Conservation (phyloP, 2,888 invertebrate genomes). For the Diogma glabrata region DNA sequence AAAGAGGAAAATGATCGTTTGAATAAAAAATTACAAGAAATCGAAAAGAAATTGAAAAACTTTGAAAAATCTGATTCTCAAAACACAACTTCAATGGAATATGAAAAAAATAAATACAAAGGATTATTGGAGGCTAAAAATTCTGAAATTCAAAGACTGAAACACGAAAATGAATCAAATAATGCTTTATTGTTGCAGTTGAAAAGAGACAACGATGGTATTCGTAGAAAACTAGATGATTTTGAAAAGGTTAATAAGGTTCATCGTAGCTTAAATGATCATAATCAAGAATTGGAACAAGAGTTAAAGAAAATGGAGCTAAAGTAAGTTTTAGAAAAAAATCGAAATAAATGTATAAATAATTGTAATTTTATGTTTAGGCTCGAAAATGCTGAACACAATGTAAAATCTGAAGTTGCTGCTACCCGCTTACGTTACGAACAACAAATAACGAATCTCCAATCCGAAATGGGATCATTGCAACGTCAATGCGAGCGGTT, state of each 20-base stretch:
- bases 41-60: conserved; percentile 29
- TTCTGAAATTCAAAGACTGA: conserved; percentile 56
- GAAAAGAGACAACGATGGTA: conserved; percentile 66
- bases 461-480: conserved; percentile 70
- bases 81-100: conserved; percentile 32
- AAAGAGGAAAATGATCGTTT: conserved; percentile 31
- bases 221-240: conserved; percentile 68
- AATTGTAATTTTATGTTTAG: conserved; percentile 23
- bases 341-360: neutral
- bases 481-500: conserved; percentile 59
- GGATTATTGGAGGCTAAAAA: conserved; percentile 62
- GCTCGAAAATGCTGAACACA: conserved; percentile 54
- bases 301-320: conserved; percentile 60
- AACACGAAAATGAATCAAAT: conserved; percentile 53
- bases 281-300: conserved; percentile 60
- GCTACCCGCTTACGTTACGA: conserved; percentile 77
- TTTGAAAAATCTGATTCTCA: conserved; percentile 29
- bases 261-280: conserved; percentile 64
- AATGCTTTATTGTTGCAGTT: conserved; percentile 62
- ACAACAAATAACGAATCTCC: conserved; percentile 66
- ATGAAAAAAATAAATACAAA: conserved; percentile 57
- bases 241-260: conserved; percentile 75
- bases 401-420: conserved; percentile 64
- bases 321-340: conserved; percentile 33
- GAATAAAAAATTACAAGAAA: conserved; percentile 27